These are phyloP conservation scores for Drosophila repletoides DNA, from an alignment of 1,140 invertebrate genomes.

Conservation along the genomic window DNA sequence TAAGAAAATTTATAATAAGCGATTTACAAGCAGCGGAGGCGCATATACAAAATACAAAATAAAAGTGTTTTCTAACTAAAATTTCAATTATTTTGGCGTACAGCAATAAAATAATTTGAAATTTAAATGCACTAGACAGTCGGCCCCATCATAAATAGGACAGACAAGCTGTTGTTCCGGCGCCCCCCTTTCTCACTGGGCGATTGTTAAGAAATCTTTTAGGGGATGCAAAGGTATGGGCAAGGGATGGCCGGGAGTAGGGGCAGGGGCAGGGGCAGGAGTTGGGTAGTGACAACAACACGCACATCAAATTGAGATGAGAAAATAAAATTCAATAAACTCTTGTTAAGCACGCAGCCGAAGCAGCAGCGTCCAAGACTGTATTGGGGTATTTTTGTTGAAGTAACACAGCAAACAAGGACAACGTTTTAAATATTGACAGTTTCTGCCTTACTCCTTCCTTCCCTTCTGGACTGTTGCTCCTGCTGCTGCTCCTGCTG, in stretches of 20 bases:
- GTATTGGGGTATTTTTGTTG: too few relatives aligned
- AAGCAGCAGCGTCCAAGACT: conserved; percentile 16
- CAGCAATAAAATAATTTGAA: conserved; percentile 76
- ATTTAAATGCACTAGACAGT: conserved; percentile 67
- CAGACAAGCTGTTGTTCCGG: conserved; percentile 66
- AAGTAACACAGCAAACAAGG: conserved; percentile 63
- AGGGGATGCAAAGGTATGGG: neutral
- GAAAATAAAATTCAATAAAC: conserved; percentile 81
- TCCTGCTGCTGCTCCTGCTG: conserved; percentile 3
- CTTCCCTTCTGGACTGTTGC: neutral
- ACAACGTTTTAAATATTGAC: conserved; percentile 81
- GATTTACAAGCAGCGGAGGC: conserved; percentile 62
- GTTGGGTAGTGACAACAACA: conserved; percentile 38
- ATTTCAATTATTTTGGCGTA: conserved; percentile 69
- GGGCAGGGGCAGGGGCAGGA: neutral
- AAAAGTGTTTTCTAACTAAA: conserved; percentile 75
- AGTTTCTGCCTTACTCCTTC: conserved; percentile 32
- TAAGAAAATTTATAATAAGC: conserved; percentile 69
- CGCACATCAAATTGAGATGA: conserved; percentile 78
- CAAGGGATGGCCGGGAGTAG: neutral
- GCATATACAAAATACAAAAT: neutral
- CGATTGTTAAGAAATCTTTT: conserved; percentile 8
- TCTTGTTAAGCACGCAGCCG: conserved; percentile 78
- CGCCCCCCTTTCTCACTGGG: too few relatives aligned
- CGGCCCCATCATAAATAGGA: conserved; percentile 26